Evolutionary conservation across 2,797 vertebrate genomes (phyloP).

Genomic region (Malacoraja senta): DNA sequence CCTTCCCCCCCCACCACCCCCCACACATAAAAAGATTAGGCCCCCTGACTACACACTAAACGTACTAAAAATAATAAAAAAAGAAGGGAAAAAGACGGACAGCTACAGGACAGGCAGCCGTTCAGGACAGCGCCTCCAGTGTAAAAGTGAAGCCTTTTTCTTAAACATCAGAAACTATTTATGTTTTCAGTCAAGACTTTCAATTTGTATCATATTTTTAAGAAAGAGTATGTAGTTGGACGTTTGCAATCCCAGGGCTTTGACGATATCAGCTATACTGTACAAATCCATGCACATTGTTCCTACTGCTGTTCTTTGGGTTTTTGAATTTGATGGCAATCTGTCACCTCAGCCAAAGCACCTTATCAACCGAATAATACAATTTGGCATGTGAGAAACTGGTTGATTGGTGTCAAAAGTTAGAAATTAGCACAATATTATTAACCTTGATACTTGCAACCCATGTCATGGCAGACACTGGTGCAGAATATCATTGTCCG

Average conservation of each 20-base stretch:
- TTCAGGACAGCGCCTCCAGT: too few relatives aligned
- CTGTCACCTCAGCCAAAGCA: background rate
- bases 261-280: background rate
- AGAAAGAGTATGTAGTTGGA: background rate
- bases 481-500: background rate
- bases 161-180: background rate
- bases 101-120: too few relatives aligned
- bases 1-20: too few relatives aligned
- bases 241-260: background rate
- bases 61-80: too few relatives aligned
- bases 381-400: constrained; percentile 16
- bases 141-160: too few relatives aligned
- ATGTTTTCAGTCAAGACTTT: background rate
- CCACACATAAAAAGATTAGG: too few relatives aligned
- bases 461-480: background rate
- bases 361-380: background rate
- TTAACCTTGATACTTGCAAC: constrained; percentile 20
- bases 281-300: background rate
- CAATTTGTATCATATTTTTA: background rate
- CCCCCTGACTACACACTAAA: too few relatives aligned
- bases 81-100: too few relatives aligned
- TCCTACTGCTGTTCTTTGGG: background rate
- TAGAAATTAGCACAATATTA: constrained; percentile 12
- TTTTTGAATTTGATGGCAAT: background rate
- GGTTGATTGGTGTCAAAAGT: constrained; percentile 27